Percentiles rank a stretch among this genome's conserved stretches.
Conservation (phyloP, 2,797 vertebrate genomes). For the Phataginus tetradactyla region DNA sequence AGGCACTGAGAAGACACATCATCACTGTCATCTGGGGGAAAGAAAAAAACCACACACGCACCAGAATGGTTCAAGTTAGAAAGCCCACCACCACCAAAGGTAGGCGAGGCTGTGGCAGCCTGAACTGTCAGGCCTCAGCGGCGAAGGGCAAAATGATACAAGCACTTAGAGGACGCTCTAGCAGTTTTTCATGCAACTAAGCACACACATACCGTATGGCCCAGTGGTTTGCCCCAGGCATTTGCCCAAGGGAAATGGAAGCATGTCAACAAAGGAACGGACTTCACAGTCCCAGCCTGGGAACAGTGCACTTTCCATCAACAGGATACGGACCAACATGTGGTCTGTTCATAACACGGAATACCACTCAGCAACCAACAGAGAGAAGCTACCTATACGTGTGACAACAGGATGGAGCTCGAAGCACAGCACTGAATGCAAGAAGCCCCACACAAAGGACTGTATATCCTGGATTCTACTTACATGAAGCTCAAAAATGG, state of each 20-base stretch:
- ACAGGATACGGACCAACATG: background rate
- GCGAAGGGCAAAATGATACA: background rate
- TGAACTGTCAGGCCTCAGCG: background rate
- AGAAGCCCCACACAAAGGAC: background rate
- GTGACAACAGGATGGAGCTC: background rate
- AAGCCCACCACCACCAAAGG: background rate
- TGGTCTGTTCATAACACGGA: background rate
- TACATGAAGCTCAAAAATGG: background rate
- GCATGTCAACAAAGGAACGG: background rate
- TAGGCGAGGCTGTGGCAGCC: background rate
- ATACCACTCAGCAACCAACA: background rate
- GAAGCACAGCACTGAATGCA: too few relatives aligned
- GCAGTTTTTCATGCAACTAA: background rate
- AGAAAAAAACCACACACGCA: background rate
- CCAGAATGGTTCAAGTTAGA: background rate
- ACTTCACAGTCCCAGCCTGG: background rate
- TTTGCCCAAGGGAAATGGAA: background rate
- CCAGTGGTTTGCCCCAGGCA: background rate
- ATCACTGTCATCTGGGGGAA: background rate
- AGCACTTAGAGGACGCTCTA: background rate
- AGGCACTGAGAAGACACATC: background rate
- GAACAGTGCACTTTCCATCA: background rate
- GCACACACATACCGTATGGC: background rate
- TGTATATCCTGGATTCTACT: background rate
- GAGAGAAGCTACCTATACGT: rapidly evolving